Conservation (phyloP, 1,140 invertebrate genomes). For the Drosophila navojoa region DNA sequence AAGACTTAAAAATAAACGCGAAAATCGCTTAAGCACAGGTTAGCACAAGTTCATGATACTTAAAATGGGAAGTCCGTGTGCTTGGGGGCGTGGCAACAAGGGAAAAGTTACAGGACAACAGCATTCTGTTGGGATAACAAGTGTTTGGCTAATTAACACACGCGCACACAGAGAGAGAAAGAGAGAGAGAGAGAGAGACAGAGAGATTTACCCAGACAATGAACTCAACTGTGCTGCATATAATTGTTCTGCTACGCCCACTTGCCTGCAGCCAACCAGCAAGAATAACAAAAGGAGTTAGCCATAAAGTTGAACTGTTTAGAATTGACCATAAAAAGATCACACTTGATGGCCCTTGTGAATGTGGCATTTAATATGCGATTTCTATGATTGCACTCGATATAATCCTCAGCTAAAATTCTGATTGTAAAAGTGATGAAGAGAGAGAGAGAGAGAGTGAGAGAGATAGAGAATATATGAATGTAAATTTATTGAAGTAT, state of each 20-base stretch:
- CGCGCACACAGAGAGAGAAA: conserved; percentile 26
- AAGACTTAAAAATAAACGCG: conserved; percentile 53
- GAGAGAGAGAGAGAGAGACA: conserved; percentile 4
- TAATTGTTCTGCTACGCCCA: conserved; percentile 68
- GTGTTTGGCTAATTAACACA: conserved; percentile 70
- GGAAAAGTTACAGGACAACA: not conserved
- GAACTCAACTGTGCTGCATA: conserved; percentile 56
- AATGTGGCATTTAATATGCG: conserved; percentile 4
- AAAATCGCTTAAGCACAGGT: conserved; percentile 65
- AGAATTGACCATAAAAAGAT: conserved; percentile 37
- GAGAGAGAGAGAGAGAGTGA: too few relatives aligned
- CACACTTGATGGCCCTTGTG: conserved; percentile 14
- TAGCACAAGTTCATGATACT: conserved; percentile 47
- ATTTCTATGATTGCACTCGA: not conserved
- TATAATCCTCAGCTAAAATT: conserved; percentile 1
- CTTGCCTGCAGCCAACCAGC: not conserved
- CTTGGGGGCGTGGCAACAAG: not conserved
- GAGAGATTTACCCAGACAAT: conserved; percentile 35
- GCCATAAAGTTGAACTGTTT: conserved; percentile 38
- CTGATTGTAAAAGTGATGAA: too few relatives aligned
- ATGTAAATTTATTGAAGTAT: too few relatives aligned
- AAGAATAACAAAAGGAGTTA: conserved; percentile 44
- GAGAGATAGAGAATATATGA: too few relatives aligned
- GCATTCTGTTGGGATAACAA: conserved; percentile 48
- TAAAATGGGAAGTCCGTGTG: conserved; percentile 2